These are phyloP conservation scores for Leptatherina wallacei DNA, from an alignment of 2,797 vertebrate species.

Conservation along the genomic window DNA sequence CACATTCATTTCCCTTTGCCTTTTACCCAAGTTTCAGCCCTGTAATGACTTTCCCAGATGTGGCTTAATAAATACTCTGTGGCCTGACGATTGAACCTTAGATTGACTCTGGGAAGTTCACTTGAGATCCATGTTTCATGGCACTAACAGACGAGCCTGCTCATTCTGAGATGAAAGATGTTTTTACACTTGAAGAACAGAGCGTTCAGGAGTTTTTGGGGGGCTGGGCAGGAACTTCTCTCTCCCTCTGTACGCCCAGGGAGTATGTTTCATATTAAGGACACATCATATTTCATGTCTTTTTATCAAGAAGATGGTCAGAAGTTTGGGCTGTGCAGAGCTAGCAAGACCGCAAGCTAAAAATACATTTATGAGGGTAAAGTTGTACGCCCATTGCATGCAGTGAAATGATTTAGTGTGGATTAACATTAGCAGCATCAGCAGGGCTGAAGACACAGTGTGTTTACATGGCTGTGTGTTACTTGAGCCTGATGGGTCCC, in stretches of 20 bases:
- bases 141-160: slow-evolving; percentile 53
- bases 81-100: slow-evolving; percentile 68
- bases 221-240: slow-evolving; percentile 29
- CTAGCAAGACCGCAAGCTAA: slow-evolving; percentile 68
- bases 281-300: slow-evolving; percentile 79
- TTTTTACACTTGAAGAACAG: slow-evolving; percentile 59
- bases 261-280: slow-evolving; percentile 75
- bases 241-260: slow-evolving; percentile 28
- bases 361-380: slow-evolving; percentile 72
- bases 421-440: slow-evolving; percentile 54
- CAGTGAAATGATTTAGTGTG: slow-evolving; percentile 71
- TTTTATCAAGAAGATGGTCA: slow-evolving; percentile 78
- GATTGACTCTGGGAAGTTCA: slow-evolving; percentile 67
- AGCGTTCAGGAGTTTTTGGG: slow-evolving; percentile 25
- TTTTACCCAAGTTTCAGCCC: slow-evolving; percentile 36
- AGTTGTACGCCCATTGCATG: slow-evolving; percentile 70
- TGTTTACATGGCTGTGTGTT: slow-evolving; percentile 57
- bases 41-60: slow-evolving; percentile 77
- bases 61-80: slow-evolving; percentile 74
- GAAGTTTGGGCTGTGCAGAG: slow-evolving; percentile 46
- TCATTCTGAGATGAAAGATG: slow-evolving; percentile 52
- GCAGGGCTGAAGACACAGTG: slow-evolving; percentile 44
- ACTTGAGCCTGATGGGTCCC: slow-evolving; percentile 46
- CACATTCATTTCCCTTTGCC: slow-evolving; percentile 55
- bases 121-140: slow-evolving; percentile 58